phyloP scores from a whole-genome alignment of 2,113 vertebrate genomes.

The Lontra canadensis region DNA sequence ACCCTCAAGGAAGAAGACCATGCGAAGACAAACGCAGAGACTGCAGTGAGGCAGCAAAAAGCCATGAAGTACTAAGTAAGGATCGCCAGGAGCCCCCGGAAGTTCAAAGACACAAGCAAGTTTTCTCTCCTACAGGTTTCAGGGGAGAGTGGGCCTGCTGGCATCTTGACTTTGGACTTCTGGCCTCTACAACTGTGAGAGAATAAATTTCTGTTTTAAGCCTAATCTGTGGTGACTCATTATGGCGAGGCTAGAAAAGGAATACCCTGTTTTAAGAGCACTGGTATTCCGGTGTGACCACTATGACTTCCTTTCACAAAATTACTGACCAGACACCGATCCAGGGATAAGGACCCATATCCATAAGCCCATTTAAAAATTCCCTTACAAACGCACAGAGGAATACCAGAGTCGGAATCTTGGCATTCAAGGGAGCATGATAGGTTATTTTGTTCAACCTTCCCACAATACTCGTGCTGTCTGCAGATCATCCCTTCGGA shows the following conservation, averaged over 20 bases:
- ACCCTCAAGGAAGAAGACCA: no score
- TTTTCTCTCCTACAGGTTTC: not conserved
- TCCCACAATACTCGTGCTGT: not conserved
- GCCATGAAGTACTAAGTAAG: not conserved
- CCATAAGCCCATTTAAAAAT: no score
- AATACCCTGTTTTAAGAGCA: not conserved
- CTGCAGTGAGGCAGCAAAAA: accelerated
- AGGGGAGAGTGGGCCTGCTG: not conserved
- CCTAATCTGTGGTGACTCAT: not conserved
- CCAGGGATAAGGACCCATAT: not conserved
- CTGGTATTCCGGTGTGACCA: not conserved
- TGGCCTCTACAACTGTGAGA: not conserved
- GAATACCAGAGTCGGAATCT: not conserved
- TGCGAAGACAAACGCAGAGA: not conserved
- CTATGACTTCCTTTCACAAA: not conserved
- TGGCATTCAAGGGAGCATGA: not conserved
- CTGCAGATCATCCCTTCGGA: not conserved
- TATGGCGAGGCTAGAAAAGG: not conserved
- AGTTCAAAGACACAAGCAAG: not conserved
- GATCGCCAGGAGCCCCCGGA: accelerated
- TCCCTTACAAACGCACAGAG: not conserved
- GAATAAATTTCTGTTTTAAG: not conserved
- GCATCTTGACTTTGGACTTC: not conserved
- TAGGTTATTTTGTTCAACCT: not conserved
- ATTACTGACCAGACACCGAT: not conserved